Base-by-base conservation (phyloP, 1,140 invertebrate genomes). In the Formica exsecta region DNA sequence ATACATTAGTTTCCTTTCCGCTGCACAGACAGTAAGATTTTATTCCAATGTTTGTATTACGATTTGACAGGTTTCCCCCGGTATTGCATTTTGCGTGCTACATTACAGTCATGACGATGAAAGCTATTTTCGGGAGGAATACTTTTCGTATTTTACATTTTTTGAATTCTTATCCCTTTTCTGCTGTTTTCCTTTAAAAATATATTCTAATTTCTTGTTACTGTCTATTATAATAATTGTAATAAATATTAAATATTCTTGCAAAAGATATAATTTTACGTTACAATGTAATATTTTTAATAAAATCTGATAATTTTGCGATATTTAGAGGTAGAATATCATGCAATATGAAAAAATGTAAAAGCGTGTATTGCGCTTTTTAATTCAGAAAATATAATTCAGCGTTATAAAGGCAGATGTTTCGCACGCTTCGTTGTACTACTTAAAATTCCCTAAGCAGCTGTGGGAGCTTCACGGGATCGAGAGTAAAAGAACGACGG, bases 401-500 rank as follows among this genome's bases (percentile, higher is more conserved):
- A 38, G 16, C 51, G 29, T 64, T 68, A 68, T 59, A 85, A 79
- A 68, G 32, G 51, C 22, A 48, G 83, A 80, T 68, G 68, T 68
- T 83, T 83, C 25, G 38, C 79, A 44, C 48, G 83, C 48, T 80
- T 66, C 38, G 25, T 38, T n/a, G 38, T 61, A 48, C 76, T 85
- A 32, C 75, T 85, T 85, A 80, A 85, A 80, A 85, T 85, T 85
- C 75, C 62, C 75, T 80, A 79, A 66, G 76, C 84, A 68, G 76
- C 79, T 13, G 68, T 61, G 68, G 68, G 54, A 83, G 79, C 79
- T 83, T 48, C 36, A 57, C 57, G 59, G 51, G 87, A 87, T 90
- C 87, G 75, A 73, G 89, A 85, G 84, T 81, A 90, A 90, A 90
- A 83, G 41, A 80, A 90, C 75, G 59, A 87, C 57, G 83, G 44